Conservation (phyloP, 2,888 invertebrate genomes). For the Erannis defoliaria region DNA sequence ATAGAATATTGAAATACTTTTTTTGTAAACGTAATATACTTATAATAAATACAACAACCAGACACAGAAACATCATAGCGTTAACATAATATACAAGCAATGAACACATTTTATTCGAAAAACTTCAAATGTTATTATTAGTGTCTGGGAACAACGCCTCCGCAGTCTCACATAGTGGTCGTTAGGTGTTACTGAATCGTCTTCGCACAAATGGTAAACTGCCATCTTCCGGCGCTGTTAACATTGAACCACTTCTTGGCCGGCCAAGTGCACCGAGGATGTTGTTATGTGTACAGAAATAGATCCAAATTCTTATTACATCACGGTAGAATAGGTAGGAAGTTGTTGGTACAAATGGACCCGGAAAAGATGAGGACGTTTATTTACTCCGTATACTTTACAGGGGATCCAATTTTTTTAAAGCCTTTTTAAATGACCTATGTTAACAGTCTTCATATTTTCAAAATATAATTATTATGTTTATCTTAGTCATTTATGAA, state of each 20-base stretch:
- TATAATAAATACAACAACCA: no score
- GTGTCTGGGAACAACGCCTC: conserved; percentile 41
- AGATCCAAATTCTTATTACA: conserved; percentile 60
- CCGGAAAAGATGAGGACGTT: conserved; percentile 19
- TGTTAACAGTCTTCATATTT: no score
- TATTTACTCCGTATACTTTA: conserved; percentile 4
- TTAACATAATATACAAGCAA: no score
- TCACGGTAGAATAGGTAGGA: conserved; percentile 35
- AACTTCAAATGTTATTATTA: neutral
- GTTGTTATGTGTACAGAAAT: conserved; percentile 72
- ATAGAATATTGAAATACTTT: no score
- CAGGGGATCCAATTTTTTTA: no score
- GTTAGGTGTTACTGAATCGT: conserved; percentile 49
- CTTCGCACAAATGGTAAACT: conserved; percentile 81
- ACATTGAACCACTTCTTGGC: conserved; percentile 82
- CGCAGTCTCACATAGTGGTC: conserved; percentile 35
- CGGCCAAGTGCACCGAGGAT: conserved; percentile 84
- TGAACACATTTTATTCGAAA: no score
- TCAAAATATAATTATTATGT: neutral
- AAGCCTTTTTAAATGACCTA: no score
- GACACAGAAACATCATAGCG: no score
- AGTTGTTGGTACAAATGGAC: conserved; percentile 26
- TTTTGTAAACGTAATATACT: no score
- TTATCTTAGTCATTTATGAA: no score
- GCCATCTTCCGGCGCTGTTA: conserved; percentile 73